These are phyloP conservation scores for Drosophila cognata DNA, from an alignment of 2,888 invertebrate species.

Conservation along the genomic window DNA sequence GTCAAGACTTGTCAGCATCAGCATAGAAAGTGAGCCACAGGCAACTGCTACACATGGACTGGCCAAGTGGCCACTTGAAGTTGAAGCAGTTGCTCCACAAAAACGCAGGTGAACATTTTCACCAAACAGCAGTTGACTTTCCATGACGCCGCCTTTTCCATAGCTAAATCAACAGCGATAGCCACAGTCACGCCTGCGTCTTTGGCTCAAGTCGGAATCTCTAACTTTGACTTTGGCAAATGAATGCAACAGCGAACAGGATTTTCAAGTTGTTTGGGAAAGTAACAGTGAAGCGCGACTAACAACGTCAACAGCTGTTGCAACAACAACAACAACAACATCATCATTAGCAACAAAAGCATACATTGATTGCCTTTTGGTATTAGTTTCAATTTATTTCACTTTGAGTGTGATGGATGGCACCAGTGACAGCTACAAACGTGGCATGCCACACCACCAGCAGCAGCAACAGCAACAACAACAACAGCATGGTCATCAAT, in stretches of 20 bases:
- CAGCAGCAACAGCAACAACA: constrained; percentile 10
- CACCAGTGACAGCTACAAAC: constrained; percentile 66
- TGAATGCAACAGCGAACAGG: constrained; percentile 63
- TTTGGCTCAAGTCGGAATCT: constrained; percentile 1
- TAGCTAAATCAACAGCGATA: neutral
- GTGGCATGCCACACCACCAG: constrained; percentile 43
- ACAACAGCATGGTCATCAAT: constrained; percentile 54
- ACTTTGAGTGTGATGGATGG: constrained; percentile 79
- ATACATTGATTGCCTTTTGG: constrained; percentile 78
- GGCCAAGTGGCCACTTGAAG: constrained; percentile 7
- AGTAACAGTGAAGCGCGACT: constrained; percentile 56
- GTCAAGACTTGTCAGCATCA: constrained; percentile 12
- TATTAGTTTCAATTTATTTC: constrained; percentile 81
- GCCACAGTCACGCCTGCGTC: constrained; percentile 7
- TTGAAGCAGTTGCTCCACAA: constrained; percentile 43
- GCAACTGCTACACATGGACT: constrained; percentile 31
- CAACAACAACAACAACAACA: constrained; percentile 25
- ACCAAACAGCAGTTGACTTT: constrained; percentile 53
- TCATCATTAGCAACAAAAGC: constrained; percentile 27
- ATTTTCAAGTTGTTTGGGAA: constrained; percentile 70
- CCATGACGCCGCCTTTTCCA: constrained; percentile 41
- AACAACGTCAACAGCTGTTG: constrained; percentile 49
- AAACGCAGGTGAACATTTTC: constrained; percentile 38
- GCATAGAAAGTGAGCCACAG: constrained; percentile 47
- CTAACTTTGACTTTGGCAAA: constrained; percentile 59